Base-by-base conservation (phyloP, 2,888 invertebrate genomes). In the Dromius quadrimaculatus region DNA sequence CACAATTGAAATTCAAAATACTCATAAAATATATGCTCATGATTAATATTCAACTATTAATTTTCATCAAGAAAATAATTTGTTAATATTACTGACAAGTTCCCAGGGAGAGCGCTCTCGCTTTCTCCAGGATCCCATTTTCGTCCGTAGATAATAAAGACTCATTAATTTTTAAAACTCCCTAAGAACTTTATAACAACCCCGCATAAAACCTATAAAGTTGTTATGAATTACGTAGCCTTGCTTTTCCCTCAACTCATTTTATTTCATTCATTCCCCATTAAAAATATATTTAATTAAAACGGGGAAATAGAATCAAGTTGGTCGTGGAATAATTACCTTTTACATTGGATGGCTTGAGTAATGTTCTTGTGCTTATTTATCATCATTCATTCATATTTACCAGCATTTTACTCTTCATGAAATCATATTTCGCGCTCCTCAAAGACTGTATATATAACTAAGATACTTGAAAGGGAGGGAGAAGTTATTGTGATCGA, bases 101-200 rank as follows among this genome's bases (percentile, higher is more conserved):
- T 59, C n/a, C 59, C 36, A 19, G 59, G 59, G 59, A 59, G 36
- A 23, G 20, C 9, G 22, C 32, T 17, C 13, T 20, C 59, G 19
- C 19, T 22, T 36, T 13, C 59, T n/a, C 59, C 59, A 59, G n/a
- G n/a, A n/a, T n/a, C n/a, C n/a, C 59, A 59, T 59, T 59, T 59
- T 59, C 59, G 36, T n/a, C 59, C 59, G 59, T 36, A 59, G 59
- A 59, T 59, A 59, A 59, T 59, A 59, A 59, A 59, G 59, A 36
- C 59, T 59, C 59, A 59, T 59, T 59, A 59, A 59, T 59, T 59
- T 59, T 59, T 59, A 59, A 59, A 59, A 59, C 59, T 59, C 59
- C 59, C 36, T 59, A 59, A 59, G 59, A 59, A 59, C 59, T 59
- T 59, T 59, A 59, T 59, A 59, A 59, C 59, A 59, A 59, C 59